Evolutionary conservation across 2,888 invertebrate genomes (phyloP).

Genomic region (Pandemis heparana): DNA sequence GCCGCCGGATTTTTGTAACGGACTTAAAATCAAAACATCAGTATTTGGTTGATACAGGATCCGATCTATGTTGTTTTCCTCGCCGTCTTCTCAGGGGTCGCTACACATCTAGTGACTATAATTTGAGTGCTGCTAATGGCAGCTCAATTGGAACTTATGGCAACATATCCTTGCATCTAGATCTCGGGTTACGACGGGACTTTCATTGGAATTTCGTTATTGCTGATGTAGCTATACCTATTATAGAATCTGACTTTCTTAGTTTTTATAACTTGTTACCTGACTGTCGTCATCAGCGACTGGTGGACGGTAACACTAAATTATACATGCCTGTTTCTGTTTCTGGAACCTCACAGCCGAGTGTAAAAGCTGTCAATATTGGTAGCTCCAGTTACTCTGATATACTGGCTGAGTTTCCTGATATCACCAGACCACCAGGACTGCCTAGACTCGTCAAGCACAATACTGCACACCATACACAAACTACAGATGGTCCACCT

Average conservation of each 20-base stretch:
- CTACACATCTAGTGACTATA: no score
- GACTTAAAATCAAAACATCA: neutral
- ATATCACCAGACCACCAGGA: neutral
- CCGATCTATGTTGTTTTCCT: slow-evolving; percentile 4
- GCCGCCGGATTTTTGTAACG: slow-evolving; percentile 37
- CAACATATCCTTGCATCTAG: no score
- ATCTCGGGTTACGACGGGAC: no score
- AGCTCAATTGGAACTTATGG: no score
- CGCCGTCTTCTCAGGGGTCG: neutral
- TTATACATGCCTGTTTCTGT: no score
- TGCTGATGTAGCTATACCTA: neutral
- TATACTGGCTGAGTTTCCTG: neutral
- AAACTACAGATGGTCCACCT: neutral
- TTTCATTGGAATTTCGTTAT: neutral
- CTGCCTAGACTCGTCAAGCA: neutral
- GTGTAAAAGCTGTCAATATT: no score
- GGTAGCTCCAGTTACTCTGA: neutral
- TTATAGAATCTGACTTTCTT: neutral
- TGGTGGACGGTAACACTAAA: no score
- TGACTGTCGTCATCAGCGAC: neutral
- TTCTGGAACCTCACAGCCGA: no score
- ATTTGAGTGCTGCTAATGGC: no score
- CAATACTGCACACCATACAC: neutral
- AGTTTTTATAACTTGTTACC: neutral
- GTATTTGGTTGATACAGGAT: slow-evolving; percentile 19